Percentiles rank a stretch among this genome's conserved stretches.
Evolutionary conservation across 2,888 invertebrate species (phyloP).

Genomic region (Mimumesa dahlbomi): DNA sequence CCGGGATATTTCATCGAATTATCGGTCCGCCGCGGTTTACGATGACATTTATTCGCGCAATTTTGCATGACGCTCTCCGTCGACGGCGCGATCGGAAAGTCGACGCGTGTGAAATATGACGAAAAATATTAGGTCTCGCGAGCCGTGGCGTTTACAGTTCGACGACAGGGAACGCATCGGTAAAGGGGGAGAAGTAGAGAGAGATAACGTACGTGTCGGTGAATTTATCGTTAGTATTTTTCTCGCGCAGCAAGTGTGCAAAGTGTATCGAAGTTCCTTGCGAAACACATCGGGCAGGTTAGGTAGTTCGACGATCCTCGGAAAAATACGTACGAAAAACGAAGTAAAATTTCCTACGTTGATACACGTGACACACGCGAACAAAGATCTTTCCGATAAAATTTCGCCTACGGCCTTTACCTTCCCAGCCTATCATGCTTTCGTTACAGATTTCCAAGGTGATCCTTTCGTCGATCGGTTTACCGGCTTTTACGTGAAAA

Average conservation of each 20-base stretch:
- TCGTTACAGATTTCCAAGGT: slow-evolving; percentile 1
- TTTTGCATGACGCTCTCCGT: slow-evolving; percentile 23
- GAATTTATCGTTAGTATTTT: slow-evolving; percentile 63
- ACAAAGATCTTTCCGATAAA: slow-evolving; percentile 29
- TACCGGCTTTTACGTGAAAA: too few relatives aligned
- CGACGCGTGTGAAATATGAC: slow-evolving; percentile 43
- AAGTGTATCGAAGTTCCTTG: slow-evolving; percentile 28
- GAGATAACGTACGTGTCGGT: slow-evolving; percentile 25
- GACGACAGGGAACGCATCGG: slow-evolving; percentile 17
- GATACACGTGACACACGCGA: slow-evolving; percentile 40
- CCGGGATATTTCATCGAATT: slow-evolving; percentile 30
- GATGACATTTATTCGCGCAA: slow-evolving; percentile 38
- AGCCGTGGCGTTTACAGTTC: slow-evolving; percentile 13
- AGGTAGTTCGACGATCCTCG: too few relatives aligned
- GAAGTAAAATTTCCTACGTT: slow-evolving; percentile 35
- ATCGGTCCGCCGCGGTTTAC: slow-evolving; percentile 26
- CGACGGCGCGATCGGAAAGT: slow-evolving; percentile 28
- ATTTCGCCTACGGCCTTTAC: slow-evolving; percentile 1
- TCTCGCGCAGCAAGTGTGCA: slow-evolving; percentile 26
- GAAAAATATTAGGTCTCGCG: slow-evolving; percentile 43
- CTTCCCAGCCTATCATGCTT: neutral
- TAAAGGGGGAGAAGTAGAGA: neutral
- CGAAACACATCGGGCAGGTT: too few relatives aligned
- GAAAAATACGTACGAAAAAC: slow-evolving; percentile 31
- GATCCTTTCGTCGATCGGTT: neutral